Percentiles rank a stretch among this genome's conserved stretches.
phyloP scores from a whole-genome alignment of 2,888 invertebrate genomes.

The Ganaspis brasiliensis region DNA sequence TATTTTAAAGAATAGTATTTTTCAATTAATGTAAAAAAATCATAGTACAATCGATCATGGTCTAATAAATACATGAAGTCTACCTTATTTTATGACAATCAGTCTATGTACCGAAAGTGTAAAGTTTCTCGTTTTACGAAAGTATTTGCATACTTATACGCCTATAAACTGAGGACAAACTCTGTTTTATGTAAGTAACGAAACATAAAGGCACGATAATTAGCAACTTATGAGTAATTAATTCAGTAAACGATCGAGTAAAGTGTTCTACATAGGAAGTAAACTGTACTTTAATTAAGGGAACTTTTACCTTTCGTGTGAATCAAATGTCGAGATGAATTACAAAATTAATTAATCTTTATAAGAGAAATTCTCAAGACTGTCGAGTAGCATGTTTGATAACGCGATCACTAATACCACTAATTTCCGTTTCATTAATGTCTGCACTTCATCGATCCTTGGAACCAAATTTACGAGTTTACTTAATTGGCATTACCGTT shows the following conservation, averaged over 20 bases:
- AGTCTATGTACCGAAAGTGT: not conserved
- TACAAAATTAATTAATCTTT: conserved; percentile 38
- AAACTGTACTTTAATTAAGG: conserved; percentile 16
- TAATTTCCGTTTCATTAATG: conserved; percentile 38
- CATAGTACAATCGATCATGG: not conserved
- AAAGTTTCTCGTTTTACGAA: not conserved
- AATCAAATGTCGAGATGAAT: conserved; percentile 27
- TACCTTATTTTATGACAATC: not conserved
- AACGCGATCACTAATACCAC: conserved; percentile 25
- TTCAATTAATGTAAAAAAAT: too few relatives aligned
- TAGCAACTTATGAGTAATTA: conserved; percentile 38
- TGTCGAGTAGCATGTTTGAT: conserved; percentile 20
- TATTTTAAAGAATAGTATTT: too few relatives aligned
- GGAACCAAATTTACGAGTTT: conserved; percentile 28
- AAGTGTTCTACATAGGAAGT: conserved; percentile 8
- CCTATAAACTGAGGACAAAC: conserved; percentile 26
- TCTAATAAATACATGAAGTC: too few relatives aligned
- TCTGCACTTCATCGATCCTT: conserved; percentile 28
- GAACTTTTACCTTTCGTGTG: conserved; percentile 37
- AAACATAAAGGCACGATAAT: conserved; percentile 35
- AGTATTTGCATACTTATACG: conserved; percentile 2
- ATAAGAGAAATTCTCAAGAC: conserved; percentile 10
- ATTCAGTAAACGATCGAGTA: conserved; percentile 23
- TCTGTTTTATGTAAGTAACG: conserved; percentile 2
- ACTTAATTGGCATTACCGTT: conserved; percentile 24